phyloP scores from a whole-genome alignment of 2,113 vertebrate genomes.

The Hemichromis elongatus region DNA sequence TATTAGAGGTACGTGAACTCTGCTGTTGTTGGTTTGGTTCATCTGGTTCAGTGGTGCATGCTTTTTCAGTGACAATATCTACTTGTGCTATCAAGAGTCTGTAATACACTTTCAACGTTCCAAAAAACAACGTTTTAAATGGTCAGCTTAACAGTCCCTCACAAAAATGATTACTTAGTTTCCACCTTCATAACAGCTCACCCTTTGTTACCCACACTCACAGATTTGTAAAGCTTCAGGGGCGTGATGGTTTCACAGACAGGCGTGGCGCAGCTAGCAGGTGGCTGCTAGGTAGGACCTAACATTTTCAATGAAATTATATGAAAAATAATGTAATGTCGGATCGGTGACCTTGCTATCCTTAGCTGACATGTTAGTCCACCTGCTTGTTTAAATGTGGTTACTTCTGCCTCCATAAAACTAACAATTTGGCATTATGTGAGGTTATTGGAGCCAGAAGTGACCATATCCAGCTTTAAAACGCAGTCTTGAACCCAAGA shows the following conservation, averaged over 20 bases:
- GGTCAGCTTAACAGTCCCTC: neutral
- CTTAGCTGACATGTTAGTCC: neutral
- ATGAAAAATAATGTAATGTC: neutral
- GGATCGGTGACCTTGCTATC: neutral
- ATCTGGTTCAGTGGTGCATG: neutral
- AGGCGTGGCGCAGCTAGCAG: neutral
- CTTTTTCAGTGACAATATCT: neutral
- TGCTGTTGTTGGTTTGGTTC: neutral
- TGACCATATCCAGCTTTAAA: neutral
- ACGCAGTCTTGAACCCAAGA: neutral
- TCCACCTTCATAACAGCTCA: neutral
- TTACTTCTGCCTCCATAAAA: neutral
- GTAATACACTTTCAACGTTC: neutral
- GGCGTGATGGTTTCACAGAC: neutral
- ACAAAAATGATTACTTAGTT: neutral
- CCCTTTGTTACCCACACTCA: neutral
- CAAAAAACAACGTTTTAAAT: neutral
- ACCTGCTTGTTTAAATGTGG: neutral
- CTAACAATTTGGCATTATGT: neutral
- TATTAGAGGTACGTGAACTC: conserved; percentile 45
- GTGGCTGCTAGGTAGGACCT: neutral
- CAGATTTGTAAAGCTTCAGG: neutral
- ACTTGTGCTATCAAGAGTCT: neutral
- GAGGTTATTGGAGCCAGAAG: neutral
- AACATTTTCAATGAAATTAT: neutral